Evolutionary conservation across 2,888 invertebrate genomes (phyloP).

Genomic region (Gari tellinella): DNA sequence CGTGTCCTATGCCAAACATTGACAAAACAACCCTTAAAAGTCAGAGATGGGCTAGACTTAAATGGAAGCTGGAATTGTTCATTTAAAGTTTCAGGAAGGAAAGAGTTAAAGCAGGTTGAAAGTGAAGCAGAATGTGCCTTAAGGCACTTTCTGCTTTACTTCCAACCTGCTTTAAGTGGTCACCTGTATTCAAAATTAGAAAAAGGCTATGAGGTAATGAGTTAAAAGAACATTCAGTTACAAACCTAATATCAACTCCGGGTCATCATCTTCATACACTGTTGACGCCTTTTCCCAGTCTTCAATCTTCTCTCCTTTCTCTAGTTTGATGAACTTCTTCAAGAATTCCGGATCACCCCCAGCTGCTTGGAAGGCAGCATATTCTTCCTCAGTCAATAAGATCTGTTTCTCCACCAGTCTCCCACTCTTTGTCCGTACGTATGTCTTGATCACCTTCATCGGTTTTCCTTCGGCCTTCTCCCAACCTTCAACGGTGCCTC

Average conservation of each 20-base stretch:
- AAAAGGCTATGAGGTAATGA: too few relatives aligned
- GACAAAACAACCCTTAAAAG: too few relatives aligned
- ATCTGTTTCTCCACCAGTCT: constrained; percentile 81
- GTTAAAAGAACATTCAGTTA: too few relatives aligned
- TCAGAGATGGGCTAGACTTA: too few relatives aligned
- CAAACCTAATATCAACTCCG: constrained; percentile 71
- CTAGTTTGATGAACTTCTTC: constrained; percentile 81
- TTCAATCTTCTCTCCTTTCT: constrained; percentile 82
- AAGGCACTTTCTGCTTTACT: too few relatives aligned
- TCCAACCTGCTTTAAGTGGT: too few relatives aligned
- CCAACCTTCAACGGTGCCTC: constrained; percentile 79
- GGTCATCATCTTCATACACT: constrained; percentile 80
- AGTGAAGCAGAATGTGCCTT: too few relatives aligned
- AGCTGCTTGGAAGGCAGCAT: constrained; percentile 76
- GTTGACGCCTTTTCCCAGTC: constrained; percentile 83
- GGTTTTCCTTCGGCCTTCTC: constrained; percentile 77
- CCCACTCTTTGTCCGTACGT: constrained; percentile 83
- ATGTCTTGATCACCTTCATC: constrained; percentile 81
- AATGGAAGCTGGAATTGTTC: too few relatives aligned
- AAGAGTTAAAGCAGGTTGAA: too few relatives aligned
- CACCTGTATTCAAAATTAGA: too few relatives aligned
- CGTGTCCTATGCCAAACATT: too few relatives aligned
- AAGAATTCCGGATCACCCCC: constrained; percentile 81
- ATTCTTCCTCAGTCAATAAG: constrained; percentile 82
- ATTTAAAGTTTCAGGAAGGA: too few relatives aligned